These are phyloP conservation scores for Homarus gammarus DNA, from an alignment of 2,888 invertebrate genomes.

Conservation along the genomic window DNA sequence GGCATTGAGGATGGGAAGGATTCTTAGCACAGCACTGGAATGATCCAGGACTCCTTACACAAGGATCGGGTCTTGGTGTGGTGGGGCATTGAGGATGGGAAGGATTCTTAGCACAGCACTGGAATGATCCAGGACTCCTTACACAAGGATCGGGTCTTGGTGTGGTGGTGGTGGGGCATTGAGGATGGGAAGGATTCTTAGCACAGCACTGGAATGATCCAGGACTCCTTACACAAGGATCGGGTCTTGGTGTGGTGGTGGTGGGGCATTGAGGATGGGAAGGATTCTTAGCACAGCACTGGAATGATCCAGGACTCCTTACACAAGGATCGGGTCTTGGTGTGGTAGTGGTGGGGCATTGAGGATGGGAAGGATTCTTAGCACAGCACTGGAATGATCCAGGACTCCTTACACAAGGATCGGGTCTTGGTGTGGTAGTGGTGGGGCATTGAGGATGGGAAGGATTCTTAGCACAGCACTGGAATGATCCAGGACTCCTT, in stretches of 20 bases:
- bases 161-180: conserved; percentile 38
- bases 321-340: conserved; percentile 56
- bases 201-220: conserved; percentile 46
- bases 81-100: conserved; percentile 25
- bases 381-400: conserved; percentile 28
- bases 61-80: conserved; percentile 31
- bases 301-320: conserved; percentile 33
- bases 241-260: conserved; percentile 27
- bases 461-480: conserved; percentile 46
- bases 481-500: conserved; percentile 28
- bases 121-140: conserved; percentile 31
- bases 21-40: conserved; percentile 46
- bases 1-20: conserved; percentile 9
- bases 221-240: conserved; percentile 41
- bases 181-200: conserved; percentile 21
- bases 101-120: conserved; percentile 51
- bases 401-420: conserved; percentile 6
- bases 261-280: conserved; percentile 77
- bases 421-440: conserved; percentile 8
- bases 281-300: conserved; percentile 46
- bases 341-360: conserved; percentile 32
- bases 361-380: not conserved
- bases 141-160: conserved; percentile 55
- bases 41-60: conserved; percentile 37
- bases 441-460: conserved; percentile 40